Base-by-base conservation (phyloP, 2,113 vertebrate genomes). In the Fregetta grallaria region DNA sequence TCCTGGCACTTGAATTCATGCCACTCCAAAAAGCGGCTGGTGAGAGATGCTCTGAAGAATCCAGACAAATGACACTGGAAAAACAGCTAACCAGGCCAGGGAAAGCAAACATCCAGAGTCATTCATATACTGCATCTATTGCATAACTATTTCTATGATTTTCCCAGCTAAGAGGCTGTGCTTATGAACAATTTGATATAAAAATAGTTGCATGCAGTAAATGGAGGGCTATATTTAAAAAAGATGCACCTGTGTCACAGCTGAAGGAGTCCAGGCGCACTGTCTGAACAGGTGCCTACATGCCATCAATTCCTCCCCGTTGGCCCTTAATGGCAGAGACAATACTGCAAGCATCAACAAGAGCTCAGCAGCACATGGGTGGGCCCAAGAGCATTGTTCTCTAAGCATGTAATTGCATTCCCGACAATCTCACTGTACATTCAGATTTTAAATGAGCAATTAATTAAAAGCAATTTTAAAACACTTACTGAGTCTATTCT, bases 381-480 rank as follows among this genome's bases (percentile, higher is more conserved):
- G 88, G 92, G 96, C 95, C 92, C 61, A 17, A 22, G 59, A 77
- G 95, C 95, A 88, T 93, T 94, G 95, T 94, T 94, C 94, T 95
- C 92, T 4, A 27, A 36, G 86, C 94, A 15, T 84, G 95, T 96
- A 94, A 96, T 96, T 94, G 94, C 96, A 87, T 86, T 96, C 79
- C 94, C 95, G 72, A 81, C 94, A 77, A 92, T 61, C 95, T 93
- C 94, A 27, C 90, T 77, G 67, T 86, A 94, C 88, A 80, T 70
- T 55, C 78, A 67, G 63, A 80, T 77, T 78, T 94, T 23, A 95
- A 92, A 92, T 18, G 65, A 96, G 88, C 96, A 97, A 97, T 96
- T 96, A 92, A 94, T 96, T 97, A 97, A 18, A 71, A 72, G 92
- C 89, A 95, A 96, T 95, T 95, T 84, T 74, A 89, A 95, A 92